Base-by-base conservation (phyloP, 1,140 invertebrate genomes). In the Calephelis nemesis region DNA sequence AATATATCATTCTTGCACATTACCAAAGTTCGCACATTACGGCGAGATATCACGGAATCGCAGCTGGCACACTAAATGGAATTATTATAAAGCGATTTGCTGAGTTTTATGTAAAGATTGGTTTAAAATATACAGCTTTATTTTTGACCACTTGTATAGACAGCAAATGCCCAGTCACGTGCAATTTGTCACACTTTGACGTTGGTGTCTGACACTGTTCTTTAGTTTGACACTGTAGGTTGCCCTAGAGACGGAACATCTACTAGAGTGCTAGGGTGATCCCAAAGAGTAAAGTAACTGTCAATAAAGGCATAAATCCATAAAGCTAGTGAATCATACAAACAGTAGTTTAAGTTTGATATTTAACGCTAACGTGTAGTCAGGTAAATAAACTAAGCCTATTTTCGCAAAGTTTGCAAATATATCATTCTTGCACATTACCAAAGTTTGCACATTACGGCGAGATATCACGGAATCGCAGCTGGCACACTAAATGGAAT, bases 1-100 rank as follows among this genome's bases (percentile, higher is more conserved):
- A 52, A 52, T 52, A 52, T 52, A 52, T 52, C 50, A 52, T 19
- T 19, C 50, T 3, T n/a, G 13, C 50, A 52, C 50, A 52, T 52
- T 52, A 52, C 8, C 50, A 52, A 52, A 52, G 50, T 52, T 52
- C 19, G 50, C 50, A 52, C 50, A 52, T 52, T 15, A 52, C n/a
- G 19, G 7, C 13, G 13, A 52, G 50, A 52, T 52, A 52, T 52
- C 50, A 52, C 50, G 50, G 13, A 52, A 52, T 52, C 50, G 50
- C 50, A 19, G 50, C 19, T 52, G 13, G 50, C 19, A 3, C 50
- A 12, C 13, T 15, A 8, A 52, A 8, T 19, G 13, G 13, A 52
- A 52, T 52, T 52, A 52, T 52, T 52, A 52, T 52, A 19, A 19
- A 52, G n/a, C n/a, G 4, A 15, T 52, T 52, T 52, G 13, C 50